phyloP scores from a whole-genome alignment of 2,113 vertebrate species.

The Toxostoma redivivum region DNA sequence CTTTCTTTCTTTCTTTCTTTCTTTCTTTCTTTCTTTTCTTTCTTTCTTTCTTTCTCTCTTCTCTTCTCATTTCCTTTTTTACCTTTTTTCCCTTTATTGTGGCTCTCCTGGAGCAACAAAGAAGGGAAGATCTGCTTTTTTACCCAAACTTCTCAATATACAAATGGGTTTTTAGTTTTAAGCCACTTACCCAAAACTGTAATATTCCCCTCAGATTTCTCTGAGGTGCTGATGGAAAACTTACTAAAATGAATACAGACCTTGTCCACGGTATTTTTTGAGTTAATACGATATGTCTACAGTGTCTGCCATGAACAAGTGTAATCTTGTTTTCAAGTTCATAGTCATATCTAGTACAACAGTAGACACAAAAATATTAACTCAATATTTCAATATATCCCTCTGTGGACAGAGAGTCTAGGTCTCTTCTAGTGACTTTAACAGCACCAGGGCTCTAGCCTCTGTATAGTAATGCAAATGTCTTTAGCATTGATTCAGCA shows the following conservation, averaged over 20 bases:
- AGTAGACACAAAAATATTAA: neutral
- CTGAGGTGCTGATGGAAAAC: neutral
- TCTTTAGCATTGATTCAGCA: neutral
- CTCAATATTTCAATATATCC: neutral
- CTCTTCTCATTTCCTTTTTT: neutral
- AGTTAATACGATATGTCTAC: neutral
- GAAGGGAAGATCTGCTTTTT: neutral
- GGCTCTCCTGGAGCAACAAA: neutral
- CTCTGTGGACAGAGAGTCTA: neutral
- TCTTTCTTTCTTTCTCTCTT: too few species aligned
- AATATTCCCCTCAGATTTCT: neutral
- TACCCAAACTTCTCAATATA: neutral
- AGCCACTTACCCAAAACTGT: neutral
- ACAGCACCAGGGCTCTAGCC: neutral
- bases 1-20: too few species aligned
- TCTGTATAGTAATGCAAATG: neutral
- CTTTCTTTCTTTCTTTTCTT: neutral
- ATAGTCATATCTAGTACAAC: rapidly evolving
- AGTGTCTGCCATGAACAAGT: neutral
- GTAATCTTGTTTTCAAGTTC: neutral
- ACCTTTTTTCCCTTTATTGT: neutral
- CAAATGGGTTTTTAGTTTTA: neutral
- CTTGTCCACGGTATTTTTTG: neutral
- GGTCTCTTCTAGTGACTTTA: neutral
- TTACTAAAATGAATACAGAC: neutral